Conservation (phyloP, 1,140 invertebrate species). For the Goniozus legneri region DNA sequence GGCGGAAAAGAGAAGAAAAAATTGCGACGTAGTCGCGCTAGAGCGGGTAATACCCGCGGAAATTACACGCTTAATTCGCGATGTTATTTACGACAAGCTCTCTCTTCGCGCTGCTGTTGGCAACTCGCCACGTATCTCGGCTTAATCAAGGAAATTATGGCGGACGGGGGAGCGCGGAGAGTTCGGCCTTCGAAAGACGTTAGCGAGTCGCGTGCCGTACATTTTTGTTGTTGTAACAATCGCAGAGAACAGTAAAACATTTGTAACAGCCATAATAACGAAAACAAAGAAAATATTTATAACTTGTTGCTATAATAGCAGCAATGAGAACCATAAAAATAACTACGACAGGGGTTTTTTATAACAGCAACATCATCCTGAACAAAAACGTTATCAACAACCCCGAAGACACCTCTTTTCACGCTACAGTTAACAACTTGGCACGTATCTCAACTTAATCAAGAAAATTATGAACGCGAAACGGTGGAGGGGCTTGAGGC, state of each 20-base stretch:
- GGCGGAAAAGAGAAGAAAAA: background rate
- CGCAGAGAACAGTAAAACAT: too few relatives aligned
- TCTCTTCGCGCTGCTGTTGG: slow-evolving; percentile 21
- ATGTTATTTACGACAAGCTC: slow-evolving; percentile 35
- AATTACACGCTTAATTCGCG: slow-evolving; percentile 37
- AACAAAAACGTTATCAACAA: too few relatives aligned
- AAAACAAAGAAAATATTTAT: too few relatives aligned
- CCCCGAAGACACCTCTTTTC: slow-evolving; percentile 26
- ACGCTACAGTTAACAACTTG: slow-evolving; percentile 25
- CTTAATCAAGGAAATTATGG: slow-evolving; percentile 39
- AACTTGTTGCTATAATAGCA: too few relatives aligned
- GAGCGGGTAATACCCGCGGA: slow-evolving; percentile 29
- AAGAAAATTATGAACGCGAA: slow-evolving; percentile 38
- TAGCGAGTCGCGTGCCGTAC: too few relatives aligned
- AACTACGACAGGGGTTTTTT: too few relatives aligned
- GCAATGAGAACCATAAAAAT: too few relatives aligned
- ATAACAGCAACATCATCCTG: too few relatives aligned
- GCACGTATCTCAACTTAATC: slow-evolving; percentile 36
- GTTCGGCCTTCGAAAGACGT: too few relatives aligned
- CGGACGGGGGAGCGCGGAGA: too few relatives aligned
- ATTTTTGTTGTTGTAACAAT: too few relatives aligned
- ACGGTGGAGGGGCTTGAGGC: slow-evolving; percentile 31
- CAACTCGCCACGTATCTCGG: slow-evolving; percentile 33
- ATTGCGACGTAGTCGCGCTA: background rate
- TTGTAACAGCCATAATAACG: too few relatives aligned